Evolutionary conservation across 2,113 vertebrate species (phyloP), one percentile per base, ranked within the genome.

Genomic region (Scomber colias): DNA sequence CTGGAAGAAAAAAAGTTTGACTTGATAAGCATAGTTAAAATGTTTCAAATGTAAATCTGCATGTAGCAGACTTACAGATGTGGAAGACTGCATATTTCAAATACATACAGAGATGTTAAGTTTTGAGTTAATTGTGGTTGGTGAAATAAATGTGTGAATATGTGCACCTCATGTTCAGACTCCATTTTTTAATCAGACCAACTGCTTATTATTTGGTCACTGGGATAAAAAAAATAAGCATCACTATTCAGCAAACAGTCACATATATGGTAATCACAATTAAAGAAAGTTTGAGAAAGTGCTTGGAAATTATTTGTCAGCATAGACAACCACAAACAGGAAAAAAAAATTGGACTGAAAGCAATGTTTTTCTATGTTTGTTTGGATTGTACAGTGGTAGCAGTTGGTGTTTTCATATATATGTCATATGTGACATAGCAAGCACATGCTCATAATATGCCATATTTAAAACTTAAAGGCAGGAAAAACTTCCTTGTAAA

Each of bases 401-500:
- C 24, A 27, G 24, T 50, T 53, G 1, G 24, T 45, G 51, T 73
- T 63, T 1, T 64, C 1, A n/a, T 27, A 2, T 44, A 15, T 66
- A 24, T 40, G 24, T 49, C 35, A 49, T 24, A 24, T 60, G 27
- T 73, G 45, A 63, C 11, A 87, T 45, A 9, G 27, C 17, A 75
- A 71, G 12, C 24, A 48, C 69, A 69, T 11, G 5, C 8, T 59
- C 55, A 65, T 55, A 51, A 64, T 17, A 53, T 6, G 54, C 15
- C 0, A 44, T 66, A 66, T 44, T 70, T 55, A 49, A 53, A 48
- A 50, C 35, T 71, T 44, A 21, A 14, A 49, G 56, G 27, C 44
- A 67, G 30, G 27, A 70, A 12, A 61, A 69, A 75, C 24, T 45
- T 46, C 46, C 17, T 67, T 82, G 62, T 57, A 79, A 90, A 82